phyloP scores from a whole-genome alignment of 1,140 invertebrate genomes.

The Papilio glaucus region DNA sequence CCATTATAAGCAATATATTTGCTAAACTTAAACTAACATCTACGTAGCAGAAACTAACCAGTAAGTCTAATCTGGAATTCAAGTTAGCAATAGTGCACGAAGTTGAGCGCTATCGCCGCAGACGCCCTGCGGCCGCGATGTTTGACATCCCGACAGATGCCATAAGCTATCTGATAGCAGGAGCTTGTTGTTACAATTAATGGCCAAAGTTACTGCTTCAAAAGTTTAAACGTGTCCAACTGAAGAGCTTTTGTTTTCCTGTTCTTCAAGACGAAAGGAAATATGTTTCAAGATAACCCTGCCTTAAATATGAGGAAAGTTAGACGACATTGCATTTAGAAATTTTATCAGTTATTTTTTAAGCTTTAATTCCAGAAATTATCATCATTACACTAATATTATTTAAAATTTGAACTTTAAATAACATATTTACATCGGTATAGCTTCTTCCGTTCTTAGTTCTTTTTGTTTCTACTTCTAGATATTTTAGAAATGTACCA shows the following conservation, averaged over 20 bases:
- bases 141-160: conserved; percentile 4
- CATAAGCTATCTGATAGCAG: not conserved
- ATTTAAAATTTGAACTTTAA: too few species aligned
- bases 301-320: too few species aligned
- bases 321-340: too few species aligned
- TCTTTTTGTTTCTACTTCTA: too few species aligned
- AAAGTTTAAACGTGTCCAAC: not conserved
- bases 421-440: too few species aligned
- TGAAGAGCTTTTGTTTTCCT: not conserved
- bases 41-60: not conserved
- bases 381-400: too few species aligned
- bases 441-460: too few species aligned
- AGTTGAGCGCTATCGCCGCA: not conserved
- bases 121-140: not conserved
- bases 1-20: not conserved
- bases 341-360: too few species aligned
- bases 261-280: not conserved
- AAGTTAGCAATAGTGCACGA: not conserved
- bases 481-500: too few species aligned
- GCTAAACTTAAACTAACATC: not conserved
- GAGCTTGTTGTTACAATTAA: conserved; percentile 14
- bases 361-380: too few species aligned
- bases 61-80: not conserved
- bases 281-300: not conserved
- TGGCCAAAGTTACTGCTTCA: not conserved